phyloP scores from a whole-genome alignment of 2,113 vertebrate species.

The Mirounga angustirostris region DNA sequence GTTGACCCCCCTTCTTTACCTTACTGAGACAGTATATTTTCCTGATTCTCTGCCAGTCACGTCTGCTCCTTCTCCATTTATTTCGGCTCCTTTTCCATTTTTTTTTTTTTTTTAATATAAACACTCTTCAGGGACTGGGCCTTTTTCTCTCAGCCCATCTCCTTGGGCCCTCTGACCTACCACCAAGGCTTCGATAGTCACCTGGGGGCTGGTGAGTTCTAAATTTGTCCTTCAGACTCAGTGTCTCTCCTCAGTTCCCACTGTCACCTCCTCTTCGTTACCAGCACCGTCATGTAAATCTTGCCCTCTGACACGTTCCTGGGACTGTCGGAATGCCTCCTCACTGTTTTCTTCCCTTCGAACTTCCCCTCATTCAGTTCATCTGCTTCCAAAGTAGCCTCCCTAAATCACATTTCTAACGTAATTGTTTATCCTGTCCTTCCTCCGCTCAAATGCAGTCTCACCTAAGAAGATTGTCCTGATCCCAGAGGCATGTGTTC shows the following conservation, averaged over 20 bases:
- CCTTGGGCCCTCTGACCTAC: background rate
- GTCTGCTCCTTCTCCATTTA: background rate
- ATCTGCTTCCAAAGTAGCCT: background rate
- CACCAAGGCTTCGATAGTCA: background rate
- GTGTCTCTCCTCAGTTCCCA: background rate
- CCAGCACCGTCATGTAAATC: background rate
- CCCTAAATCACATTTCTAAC: background rate
- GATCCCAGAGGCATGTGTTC: background rate
- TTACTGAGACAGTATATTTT: background rate
- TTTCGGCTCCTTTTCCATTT: constrained; percentile 17
- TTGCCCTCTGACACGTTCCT: background rate
- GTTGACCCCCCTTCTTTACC: background rate
- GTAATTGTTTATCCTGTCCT: background rate
- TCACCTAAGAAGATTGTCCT: background rate
- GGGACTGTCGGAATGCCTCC: fast-evolving
- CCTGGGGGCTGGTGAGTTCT: background rate
- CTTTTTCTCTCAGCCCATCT: background rate
- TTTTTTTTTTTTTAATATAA: background rate
- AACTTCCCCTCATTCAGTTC: background rate
- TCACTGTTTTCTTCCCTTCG: background rate
- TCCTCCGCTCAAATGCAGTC: background rate
- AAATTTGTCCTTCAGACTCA: background rate
- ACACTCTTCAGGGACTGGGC: background rate
- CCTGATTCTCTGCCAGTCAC: background rate
- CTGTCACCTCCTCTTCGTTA: background rate